Evolutionary conservation across 2,797 vertebrate species (phyloP).

Genomic region (Masticophis lateralis): DNA sequence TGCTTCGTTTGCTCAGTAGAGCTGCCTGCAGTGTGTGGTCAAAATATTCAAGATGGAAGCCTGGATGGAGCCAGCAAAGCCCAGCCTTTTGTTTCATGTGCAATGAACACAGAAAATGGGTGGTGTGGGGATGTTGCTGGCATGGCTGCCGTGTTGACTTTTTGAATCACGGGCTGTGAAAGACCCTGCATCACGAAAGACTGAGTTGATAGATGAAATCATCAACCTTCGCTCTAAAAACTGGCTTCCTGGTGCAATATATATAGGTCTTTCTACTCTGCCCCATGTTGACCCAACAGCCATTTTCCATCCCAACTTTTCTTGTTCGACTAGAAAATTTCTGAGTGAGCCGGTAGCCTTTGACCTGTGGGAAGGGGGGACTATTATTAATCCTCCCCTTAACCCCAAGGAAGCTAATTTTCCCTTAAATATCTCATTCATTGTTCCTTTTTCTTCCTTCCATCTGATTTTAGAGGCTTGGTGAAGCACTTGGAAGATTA

Average conservation of each 20-base stretch:
- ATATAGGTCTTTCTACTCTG: not conserved
- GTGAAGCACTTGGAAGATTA: not conserved
- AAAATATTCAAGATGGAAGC: not conserved
- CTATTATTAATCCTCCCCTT: not conserved
- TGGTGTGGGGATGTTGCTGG: not conserved
- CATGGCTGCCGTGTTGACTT: not conserved
- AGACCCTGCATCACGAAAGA: not conserved
- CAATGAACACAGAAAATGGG: not conserved
- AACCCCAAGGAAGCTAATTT: not conserved
- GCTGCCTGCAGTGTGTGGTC: not conserved
- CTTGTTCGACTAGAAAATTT: not conserved
- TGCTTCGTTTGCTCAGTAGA: not conserved
- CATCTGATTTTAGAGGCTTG: not conserved
- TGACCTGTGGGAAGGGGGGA: not conserved
- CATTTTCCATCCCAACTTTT: not conserved
- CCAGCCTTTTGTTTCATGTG: not conserved
- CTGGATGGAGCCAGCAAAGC: not conserved
- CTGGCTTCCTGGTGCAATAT: not conserved
- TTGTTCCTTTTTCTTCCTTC: not conserved
- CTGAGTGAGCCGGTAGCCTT: not conserved
- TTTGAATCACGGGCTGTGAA: not conserved
- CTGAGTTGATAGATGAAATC: not conserved
- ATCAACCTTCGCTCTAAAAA: not conserved
- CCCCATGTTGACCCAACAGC: not conserved
- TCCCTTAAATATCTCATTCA: not conserved